These are phyloP conservation scores for Teleopsis dalmanni DNA, from an alignment of 1,140 invertebrate species.

Conservation along the genomic window DNA sequence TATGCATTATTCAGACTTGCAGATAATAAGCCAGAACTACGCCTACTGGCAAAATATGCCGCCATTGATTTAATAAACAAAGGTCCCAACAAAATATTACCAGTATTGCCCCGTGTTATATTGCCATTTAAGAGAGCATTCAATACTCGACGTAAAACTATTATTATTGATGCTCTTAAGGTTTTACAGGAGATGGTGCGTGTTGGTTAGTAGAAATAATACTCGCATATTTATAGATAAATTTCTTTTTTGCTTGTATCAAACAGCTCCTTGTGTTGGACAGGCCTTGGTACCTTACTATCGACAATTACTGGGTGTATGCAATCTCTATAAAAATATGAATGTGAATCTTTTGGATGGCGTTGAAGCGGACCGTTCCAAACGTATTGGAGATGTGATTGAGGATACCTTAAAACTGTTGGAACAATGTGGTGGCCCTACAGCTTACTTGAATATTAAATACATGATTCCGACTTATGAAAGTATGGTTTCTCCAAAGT, in stretches of 20 bases:
- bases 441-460: slow-evolving; percentile 95
- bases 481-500: slow-evolving; percentile 61
- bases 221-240: not conserved
- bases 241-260: slow-evolving; percentile 1
- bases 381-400: slow-evolving; percentile 82
- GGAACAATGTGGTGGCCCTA: slow-evolving; percentile 81
- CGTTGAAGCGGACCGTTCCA: slow-evolving; percentile 70
- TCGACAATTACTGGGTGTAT: slow-evolving; percentile 78
- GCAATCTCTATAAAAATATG: slow-evolving; percentile 83
- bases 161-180: slow-evolving; percentile 69
- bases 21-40: slow-evolving; percentile 28
- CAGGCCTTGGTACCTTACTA: slow-evolving; percentile 89
- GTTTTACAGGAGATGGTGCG: slow-evolving; percentile 70
- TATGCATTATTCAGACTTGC: slow-evolving; percentile 18
- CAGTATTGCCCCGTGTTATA: slow-evolving; percentile 85
- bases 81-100: slow-evolving; percentile 74
- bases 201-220: slow-evolving; percentile 52
- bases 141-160: slow-evolving; percentile 64
- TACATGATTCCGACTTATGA: slow-evolving; percentile 96
- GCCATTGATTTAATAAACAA: slow-evolving; percentile 56
- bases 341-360: slow-evolving; percentile 73
- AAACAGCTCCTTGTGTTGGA: slow-evolving; percentile 52
- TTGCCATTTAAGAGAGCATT: slow-evolving; percentile 87
- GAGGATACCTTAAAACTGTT: slow-evolving; percentile 87
- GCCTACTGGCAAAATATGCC: slow-evolving; percentile 27